These are phyloP conservation scores for Mesodorylaimus sp. DNA, from an alignment of 2,888 invertebrate species.

Conservation along the genomic window DNA sequence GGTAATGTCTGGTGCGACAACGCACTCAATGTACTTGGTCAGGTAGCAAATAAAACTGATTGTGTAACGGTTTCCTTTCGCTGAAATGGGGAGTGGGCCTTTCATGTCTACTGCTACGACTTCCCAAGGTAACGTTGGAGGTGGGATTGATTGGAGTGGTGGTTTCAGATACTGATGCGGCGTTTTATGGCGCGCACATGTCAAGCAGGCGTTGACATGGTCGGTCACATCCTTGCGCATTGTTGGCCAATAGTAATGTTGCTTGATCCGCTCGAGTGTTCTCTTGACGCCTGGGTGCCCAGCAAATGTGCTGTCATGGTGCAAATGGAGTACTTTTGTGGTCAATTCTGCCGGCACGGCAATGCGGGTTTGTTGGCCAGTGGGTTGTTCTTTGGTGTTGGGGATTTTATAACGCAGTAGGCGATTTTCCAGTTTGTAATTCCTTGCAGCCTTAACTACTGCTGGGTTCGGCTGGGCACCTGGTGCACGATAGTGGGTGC, in stretches of 20 bases:
- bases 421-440: neutral
- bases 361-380: neutral
- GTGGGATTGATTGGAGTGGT: conserved; percentile 10
- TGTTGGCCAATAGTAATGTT: neutral
- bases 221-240: neutral
- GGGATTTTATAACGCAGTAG: neutral
- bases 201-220: neutral
- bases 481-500: too few relatives aligned
- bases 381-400: neutral
- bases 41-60: conserved; percentile 15
- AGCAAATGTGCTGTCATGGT: neutral
- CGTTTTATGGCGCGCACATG: too few relatives aligned
- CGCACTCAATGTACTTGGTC: conserved; percentile 15
- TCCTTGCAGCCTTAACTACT: too few relatives aligned
- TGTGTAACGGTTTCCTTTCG: conserved; percentile 15
- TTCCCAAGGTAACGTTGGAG: conserved; percentile 15
- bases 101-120: conserved; percentile 15
- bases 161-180: too few relatives aligned
- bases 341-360: neutral
- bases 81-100: conserved; percentile 15
- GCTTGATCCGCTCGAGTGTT: neutral
- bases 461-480: too few relatives aligned
- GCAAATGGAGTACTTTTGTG: neutral
- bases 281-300: neutral
- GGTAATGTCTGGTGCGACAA: conserved; percentile 24